Conservation (phyloP, 2,888 invertebrate genomes). For the Geophilus truncorum region DNA sequence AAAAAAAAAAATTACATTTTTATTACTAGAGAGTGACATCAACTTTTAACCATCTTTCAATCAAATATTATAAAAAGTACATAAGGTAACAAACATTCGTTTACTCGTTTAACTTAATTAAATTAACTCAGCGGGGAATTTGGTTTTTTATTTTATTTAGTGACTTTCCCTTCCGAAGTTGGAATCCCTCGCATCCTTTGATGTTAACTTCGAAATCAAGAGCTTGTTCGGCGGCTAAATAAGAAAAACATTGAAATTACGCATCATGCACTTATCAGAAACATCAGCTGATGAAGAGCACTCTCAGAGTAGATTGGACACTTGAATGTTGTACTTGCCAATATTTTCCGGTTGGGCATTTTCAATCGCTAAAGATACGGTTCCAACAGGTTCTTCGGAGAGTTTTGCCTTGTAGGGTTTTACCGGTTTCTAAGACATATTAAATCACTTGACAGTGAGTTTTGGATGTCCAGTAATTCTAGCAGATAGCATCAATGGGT, state of each 20-base stretch:
- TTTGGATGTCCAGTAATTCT: constrained; percentile 76
- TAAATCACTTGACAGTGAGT: constrained; percentile 74
- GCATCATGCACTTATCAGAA: no score
- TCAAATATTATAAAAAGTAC: no score
- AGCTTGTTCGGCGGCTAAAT: constrained; percentile 52
- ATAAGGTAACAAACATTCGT: no score
- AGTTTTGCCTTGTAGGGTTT: constrained; percentile 34
- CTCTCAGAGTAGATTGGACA: constrained; percentile 38
- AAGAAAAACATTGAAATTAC: background rate
- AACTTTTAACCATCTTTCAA: no score
- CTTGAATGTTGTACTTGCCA: constrained; percentile 38
- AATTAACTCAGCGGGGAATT: no score
- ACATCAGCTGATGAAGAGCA: constrained; percentile 40
- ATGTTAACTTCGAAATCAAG: constrained; percentile 59
- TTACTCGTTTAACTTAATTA: no score
- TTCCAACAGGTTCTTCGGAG: constrained; percentile 40
- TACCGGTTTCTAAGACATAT: constrained; percentile 39
- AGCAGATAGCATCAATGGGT: constrained; percentile 69
- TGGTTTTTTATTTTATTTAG: no score
- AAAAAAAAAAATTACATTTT: no score
- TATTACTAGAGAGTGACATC: no score
- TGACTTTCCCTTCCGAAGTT: constrained; percentile 68
- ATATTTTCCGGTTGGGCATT: constrained; percentile 44
- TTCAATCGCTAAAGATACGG: constrained; percentile 40
- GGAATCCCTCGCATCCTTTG: constrained; percentile 60